These are phyloP conservation scores for Sturmia bella DNA, from an alignment of 2,888 invertebrate genomes.

Conservation along the genomic window DNA sequence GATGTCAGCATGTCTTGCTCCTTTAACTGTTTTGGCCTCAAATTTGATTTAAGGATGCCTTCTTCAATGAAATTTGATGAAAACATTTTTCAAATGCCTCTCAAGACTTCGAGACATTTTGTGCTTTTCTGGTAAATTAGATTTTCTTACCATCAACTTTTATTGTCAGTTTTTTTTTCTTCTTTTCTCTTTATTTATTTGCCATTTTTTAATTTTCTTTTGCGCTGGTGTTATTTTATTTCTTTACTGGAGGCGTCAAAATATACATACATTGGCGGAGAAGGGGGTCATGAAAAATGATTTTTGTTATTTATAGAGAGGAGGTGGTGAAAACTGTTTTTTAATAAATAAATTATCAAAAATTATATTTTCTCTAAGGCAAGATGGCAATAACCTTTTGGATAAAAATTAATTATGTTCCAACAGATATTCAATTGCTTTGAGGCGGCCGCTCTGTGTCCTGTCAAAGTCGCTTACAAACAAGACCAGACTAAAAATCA, in stretches of 20 bases:
- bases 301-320: conserved; percentile 2
- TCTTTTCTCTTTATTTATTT: neutral
- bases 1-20: too few species aligned
- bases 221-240: conserved; percentile 42
- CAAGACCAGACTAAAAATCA: neutral
- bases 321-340: neutral
- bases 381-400: neutral
- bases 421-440: neutral
- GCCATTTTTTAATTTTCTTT: conserved; percentile 4
- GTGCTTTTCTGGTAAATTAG: conserved; percentile 40
- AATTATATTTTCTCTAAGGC: neutral
- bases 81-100: conserved; percentile 13
- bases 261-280: too few species aligned
- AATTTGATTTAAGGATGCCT: neutral
- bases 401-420: conserved; percentile 8
- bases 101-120: conserved; percentile 23
- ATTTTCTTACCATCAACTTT: conserved; percentile 37
- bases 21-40: neutral
- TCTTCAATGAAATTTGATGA: conserved; percentile 2
- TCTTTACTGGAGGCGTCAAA: conserved; percentile 45
- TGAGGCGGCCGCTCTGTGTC: neutral
- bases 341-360: conserved; percentile 35
- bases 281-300: conserved; percentile 23
- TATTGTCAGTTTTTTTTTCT: neutral
- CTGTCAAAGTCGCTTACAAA: neutral